Evolutionary conservation across 2,113 vertebrate species (phyloP).

Genomic region (Anolis carolinensis): DNA sequence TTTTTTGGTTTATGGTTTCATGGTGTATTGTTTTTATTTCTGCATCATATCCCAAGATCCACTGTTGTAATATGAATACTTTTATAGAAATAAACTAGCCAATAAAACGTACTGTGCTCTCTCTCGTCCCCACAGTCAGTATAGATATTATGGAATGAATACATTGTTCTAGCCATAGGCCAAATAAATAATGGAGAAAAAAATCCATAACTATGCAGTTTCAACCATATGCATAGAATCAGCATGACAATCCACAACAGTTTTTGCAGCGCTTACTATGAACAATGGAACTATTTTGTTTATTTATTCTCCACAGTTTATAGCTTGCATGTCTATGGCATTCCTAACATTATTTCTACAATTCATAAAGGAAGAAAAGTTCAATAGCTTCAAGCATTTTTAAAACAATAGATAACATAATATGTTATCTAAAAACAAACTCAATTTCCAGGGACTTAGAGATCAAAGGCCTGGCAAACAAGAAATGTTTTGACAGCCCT

Average conservation of each 20-base stretch:
- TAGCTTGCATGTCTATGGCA: background rate
- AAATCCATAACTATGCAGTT: background rate
- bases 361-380: background rate
- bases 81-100: no score
- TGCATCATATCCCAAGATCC: no score
- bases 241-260: background rate
- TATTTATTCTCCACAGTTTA: background rate
- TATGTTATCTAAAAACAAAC: background rate
- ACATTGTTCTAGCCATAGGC: background rate
- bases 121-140: background rate
- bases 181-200: no score
- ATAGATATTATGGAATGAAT: background rate
- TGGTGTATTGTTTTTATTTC: no score
- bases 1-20: no score
- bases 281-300: background rate
- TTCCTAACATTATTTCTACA: background rate
- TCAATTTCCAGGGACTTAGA: background rate
- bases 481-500: background rate
- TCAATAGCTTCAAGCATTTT: background rate
- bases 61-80: no score
- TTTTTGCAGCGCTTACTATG: background rate
- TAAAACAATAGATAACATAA: background rate
- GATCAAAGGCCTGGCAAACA: background rate
- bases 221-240: background rate
- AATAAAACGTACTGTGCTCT: background rate